phyloP scores from a whole-genome alignment of 2,113 vertebrate species.

The Brachyhypopomus occidentalis region DNA sequence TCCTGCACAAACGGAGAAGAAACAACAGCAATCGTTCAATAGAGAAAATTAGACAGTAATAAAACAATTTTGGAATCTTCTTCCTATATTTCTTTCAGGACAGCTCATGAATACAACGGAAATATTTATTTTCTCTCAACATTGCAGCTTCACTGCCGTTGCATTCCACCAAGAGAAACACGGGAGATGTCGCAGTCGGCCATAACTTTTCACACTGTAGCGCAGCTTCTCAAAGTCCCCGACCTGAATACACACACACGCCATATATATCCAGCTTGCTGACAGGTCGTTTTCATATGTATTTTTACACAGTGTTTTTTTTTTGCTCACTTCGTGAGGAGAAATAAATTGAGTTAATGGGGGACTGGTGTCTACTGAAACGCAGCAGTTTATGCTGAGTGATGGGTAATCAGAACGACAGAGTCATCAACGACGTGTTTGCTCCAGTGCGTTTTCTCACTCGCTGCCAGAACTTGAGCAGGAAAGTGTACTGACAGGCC shows the following conservation, averaged over 20 bases:
- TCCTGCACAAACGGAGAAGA: constrained; percentile 75
- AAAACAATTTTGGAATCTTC: not conserved
- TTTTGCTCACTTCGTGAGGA: too few relatives aligned
- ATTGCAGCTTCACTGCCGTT: not conserved
- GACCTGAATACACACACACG: too few relatives aligned
- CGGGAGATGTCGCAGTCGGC: not conserved
- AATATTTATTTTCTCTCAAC: not conserved
- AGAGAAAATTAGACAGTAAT: not conserved
- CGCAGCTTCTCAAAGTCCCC: not conserved
- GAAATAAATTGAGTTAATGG: not conserved
- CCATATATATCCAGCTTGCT: not conserved
- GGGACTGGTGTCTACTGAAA: not conserved
- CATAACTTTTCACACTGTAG: not conserved
- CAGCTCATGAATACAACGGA: not conserved
- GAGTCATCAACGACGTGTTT: constrained; percentile 9
- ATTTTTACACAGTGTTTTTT: not conserved
- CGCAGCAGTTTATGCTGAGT: not conserved
- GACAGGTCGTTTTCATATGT: not conserved
- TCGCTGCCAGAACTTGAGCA: constrained; percentile 20
- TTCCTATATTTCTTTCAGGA: not conserved
- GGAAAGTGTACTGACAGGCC: constrained; percentile 31
- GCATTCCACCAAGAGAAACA: not conserved
- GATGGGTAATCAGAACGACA: not conserved
- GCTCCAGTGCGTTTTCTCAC: not conserved
- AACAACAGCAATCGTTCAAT: not conserved